Conservation (phyloP, 2,113 vertebrate species). For the Miniopterus natalensis region DNA sequence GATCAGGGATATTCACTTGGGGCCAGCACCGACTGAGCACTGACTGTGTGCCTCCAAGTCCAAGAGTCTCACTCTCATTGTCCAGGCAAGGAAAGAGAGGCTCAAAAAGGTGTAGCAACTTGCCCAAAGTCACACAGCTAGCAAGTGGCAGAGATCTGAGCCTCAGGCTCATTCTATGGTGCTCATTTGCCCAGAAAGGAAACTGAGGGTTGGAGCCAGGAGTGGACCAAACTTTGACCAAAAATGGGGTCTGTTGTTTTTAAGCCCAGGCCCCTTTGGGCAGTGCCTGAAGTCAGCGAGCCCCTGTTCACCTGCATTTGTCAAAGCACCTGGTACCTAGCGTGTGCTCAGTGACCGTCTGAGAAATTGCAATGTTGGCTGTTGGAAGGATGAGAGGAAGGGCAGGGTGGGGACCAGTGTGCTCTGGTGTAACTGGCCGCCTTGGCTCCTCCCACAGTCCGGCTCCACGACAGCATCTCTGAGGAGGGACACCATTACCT, state of each 20-base stretch:
- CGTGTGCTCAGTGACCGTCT: not conserved
- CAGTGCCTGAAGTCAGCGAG: not conserved
- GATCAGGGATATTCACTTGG: not conserved
- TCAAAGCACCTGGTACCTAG: not conserved
- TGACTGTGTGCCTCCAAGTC: not conserved
- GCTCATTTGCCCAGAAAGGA: not conserved
- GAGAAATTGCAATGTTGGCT: not conserved
- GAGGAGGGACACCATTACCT: conserved; percentile 93
- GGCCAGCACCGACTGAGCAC: not conserved
- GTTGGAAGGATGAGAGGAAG: fast-evolving
- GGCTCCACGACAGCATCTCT: conserved; percentile 92
- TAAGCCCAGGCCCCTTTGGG: not conserved
- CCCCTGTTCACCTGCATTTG: not conserved
- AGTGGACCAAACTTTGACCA: not conserved
- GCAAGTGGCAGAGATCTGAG: not conserved
- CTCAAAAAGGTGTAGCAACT: not conserved
- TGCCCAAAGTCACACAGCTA: not conserved
- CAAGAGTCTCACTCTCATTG: not conserved
- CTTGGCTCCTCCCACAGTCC: conserved; percentile 85
- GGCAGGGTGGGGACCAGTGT: not conserved
- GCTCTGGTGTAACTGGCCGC: not conserved
- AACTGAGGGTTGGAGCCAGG: not conserved
- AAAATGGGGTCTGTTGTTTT: not conserved
- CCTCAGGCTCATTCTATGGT: not conserved
- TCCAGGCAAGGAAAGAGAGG: not conserved